Percentiles rank a stretch among this genome's conserved stretches.
Conservation (phyloP, 2,113 vertebrate genomes). For the Glaucidium brasilianum region DNA sequence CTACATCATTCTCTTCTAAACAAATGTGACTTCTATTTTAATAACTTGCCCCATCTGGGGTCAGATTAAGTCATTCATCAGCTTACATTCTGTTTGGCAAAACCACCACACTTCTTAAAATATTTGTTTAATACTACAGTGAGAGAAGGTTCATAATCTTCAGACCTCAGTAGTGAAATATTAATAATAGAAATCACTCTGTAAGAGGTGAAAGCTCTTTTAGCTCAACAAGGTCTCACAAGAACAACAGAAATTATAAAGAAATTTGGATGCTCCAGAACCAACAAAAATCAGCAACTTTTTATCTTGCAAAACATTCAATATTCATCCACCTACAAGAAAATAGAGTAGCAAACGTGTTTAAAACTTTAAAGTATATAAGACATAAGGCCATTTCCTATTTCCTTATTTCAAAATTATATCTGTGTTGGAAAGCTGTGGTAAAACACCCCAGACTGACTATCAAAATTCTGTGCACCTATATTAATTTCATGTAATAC, state of each 20-base stretch:
- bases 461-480: neutral
- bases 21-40: neutral
- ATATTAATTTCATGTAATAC: neutral
- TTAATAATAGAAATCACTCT: conserved; percentile 19
- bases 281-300: neutral
- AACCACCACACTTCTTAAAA: neutral
- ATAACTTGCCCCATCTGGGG: neutral
- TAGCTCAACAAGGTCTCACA: neutral
- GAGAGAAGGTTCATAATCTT: neutral
- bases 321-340: neutral
- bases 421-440: neutral
- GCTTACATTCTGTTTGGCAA: neutral
- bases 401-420: neutral
- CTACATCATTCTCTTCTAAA: neutral
- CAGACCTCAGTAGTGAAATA: conserved; percentile 24
- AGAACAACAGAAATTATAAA: neutral
- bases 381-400: neutral
- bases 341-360: neutral
- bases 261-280: neutral
- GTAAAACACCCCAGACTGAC: neutral
- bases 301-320: neutral
- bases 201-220: neutral
- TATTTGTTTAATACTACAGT: neutral
- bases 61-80: conserved; percentile 4
- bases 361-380: neutral